Percentiles rank a stretch among this genome's conserved stretches.
phyloP scores from a whole-genome alignment of 2,888 invertebrate species.

The Diogma glabrata region DNA sequence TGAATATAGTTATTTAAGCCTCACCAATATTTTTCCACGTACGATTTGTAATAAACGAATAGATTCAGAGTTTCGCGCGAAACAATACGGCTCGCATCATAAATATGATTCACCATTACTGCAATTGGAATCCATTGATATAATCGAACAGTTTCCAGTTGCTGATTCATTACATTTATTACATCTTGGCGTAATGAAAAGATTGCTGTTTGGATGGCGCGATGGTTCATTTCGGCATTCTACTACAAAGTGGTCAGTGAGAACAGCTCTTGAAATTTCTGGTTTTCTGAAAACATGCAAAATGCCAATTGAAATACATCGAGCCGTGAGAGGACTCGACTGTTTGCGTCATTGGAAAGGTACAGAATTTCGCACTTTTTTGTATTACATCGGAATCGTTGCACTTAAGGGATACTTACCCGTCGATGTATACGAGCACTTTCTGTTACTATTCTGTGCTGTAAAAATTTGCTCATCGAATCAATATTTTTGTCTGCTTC shows the following conservation, averaged over 20 bases:
- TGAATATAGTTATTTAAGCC: no score
- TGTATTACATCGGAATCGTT: background rate
- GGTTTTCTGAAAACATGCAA: background rate
- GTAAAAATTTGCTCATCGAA: background rate
- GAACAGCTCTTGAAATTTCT: background rate
- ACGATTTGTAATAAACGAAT: no score
- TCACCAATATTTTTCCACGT: no score
- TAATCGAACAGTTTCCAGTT: no score
- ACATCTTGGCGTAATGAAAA: background rate
- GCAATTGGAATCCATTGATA: no score
- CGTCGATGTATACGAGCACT: background rate
- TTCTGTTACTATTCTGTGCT: background rate
- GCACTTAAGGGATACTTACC: background rate
- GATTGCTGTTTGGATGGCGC: background rate
- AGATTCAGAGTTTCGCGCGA: no score
- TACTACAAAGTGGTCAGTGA: background rate
- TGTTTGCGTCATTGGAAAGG: background rate
- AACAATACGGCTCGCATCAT: no score
- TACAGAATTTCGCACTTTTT: background rate
- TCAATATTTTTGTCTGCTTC: background rate
- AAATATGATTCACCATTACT: no score
- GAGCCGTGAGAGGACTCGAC: background rate
- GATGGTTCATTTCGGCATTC: background rate
- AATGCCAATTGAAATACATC: slow-evolving; percentile 3
- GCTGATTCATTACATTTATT: no score